Percentiles rank a stretch among this genome's conserved stretches.
These are phyloP conservation scores for Oegoconia quadripuncta DNA, from an alignment of 2,888 invertebrate species.

Conservation along the genomic window DNA sequence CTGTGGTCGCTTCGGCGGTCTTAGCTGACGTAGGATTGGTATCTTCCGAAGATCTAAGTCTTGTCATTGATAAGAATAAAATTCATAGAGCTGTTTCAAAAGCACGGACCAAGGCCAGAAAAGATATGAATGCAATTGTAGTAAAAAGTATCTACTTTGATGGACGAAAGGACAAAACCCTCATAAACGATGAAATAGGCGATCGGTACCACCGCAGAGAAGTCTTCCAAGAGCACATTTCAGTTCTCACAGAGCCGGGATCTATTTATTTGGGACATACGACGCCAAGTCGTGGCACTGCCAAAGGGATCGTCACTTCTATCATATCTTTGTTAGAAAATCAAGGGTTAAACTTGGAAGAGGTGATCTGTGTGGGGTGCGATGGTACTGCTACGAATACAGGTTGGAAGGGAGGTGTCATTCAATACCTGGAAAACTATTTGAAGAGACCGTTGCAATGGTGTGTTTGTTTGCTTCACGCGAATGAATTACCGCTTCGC, in stretches of 20 bases:
- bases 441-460: slow-evolving; percentile 24
- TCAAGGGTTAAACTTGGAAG: slow-evolving; percentile 6
- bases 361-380: slow-evolving; percentile 15
- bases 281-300: slow-evolving; percentile 10
- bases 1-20: slow-evolving; percentile 19
- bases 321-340: slow-evolving; percentile 5
- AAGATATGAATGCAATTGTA: slow-evolving; percentile 4
- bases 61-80: slow-evolving; percentile 23
- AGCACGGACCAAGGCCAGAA: slow-evolving; percentile 5
- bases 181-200: slow-evolving; percentile 11
- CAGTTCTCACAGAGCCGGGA: slow-evolving; percentile 9
- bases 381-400: slow-evolving; percentile 25
- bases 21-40: slow-evolving; percentile 22
- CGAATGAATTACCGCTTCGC: slow-evolving; percentile 26
- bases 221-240: slow-evolving; percentile 9
- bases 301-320: slow-evolving; percentile 6
- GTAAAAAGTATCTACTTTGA: slow-evolving; percentile 20
- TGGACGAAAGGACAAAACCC: slow-evolving; percentile 23
- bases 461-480: slow-evolving; percentile 25
- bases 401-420: slow-evolving; percentile 23
- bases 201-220: slow-evolving; percentile 8
- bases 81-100: slow-evolving; percentile 17
- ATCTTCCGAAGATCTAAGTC: slow-evolving; percentile 14
- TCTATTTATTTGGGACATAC: slow-evolving; percentile 11
- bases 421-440: slow-evolving; percentile 19